These are phyloP conservation scores for Thunnus albacares DNA, from an alignment of 2,797 vertebrate species.

Conservation along the genomic window DNA sequence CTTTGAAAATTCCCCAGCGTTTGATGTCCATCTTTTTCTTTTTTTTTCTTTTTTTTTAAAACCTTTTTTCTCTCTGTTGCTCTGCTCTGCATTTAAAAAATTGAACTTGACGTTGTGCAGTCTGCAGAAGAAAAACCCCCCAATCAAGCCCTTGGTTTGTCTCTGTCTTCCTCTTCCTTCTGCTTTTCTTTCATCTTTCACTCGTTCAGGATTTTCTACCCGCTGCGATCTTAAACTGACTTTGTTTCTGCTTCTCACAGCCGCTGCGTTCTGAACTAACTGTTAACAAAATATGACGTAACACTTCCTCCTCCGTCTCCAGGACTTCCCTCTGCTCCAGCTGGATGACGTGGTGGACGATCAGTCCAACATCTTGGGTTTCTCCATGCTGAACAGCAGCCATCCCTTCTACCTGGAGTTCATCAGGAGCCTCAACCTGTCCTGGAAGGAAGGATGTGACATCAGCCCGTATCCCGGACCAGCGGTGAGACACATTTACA, in stretches of 20 bases:
- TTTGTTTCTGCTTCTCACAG: not conserved
- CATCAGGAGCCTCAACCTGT: slow-evolving; percentile 90
- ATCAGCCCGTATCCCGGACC: slow-evolving; percentile 77
- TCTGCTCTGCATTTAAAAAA: slow-evolving; percentile 44
- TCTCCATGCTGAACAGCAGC: slow-evolving; percentile 91
- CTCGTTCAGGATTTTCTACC: not conserved
- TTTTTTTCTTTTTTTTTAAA: not conserved
- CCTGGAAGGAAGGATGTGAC: slow-evolving; percentile 90
- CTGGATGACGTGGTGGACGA: slow-evolving; percentile 89
- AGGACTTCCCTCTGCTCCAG: slow-evolving; percentile 92
- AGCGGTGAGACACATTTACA: slow-evolving; percentile 50
- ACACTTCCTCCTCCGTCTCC: slow-evolving; percentile 63
- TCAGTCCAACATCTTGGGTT: slow-evolving; percentile 91
- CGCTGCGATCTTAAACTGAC: not conserved
- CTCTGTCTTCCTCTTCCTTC: not conserved
- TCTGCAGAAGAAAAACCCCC: slow-evolving; percentile 15
- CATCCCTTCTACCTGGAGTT: slow-evolving; percentile 91
- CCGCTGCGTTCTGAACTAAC: not conserved
- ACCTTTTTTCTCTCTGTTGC: not conserved
- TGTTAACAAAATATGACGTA: not conserved
- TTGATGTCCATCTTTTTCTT: slow-evolving; percentile 60
- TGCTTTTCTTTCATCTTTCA: slow-evolving; percentile 15
- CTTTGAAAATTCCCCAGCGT: slow-evolving; percentile 60
- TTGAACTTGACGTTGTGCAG: slow-evolving; percentile 15
- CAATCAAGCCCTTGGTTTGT: slow-evolving; percentile 3